Percentiles rank a stretch among this genome's conserved stretches.
Conservation (phyloP, 2,113 vertebrate species). For the Acrocephalus kingi region DNA sequence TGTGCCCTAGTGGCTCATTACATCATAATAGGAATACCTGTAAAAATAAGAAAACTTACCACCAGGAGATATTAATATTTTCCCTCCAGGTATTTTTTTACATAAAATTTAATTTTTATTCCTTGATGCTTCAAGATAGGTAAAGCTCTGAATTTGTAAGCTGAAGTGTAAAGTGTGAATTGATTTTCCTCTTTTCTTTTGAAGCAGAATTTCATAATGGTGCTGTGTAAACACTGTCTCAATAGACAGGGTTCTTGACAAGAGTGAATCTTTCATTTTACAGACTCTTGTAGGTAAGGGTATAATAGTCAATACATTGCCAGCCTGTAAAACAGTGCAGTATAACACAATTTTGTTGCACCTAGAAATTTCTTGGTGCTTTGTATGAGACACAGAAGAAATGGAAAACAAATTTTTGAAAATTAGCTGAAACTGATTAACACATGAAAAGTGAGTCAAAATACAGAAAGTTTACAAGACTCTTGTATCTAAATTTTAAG, state of each 20-base stretch:
- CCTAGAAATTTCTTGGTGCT: not conserved
- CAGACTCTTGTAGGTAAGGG: not conserved
- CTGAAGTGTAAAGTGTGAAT: not conserved
- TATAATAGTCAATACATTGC: not conserved
- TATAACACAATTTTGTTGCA: not conserved
- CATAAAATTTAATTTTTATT: not conserved
- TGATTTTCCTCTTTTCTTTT: slow-evolving; percentile 13
- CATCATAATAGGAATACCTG: not conserved
- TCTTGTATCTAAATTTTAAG: not conserved
- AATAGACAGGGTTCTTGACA: not conserved
- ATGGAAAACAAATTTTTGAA: not conserved
- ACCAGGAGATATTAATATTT: not conserved
- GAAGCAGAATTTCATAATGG: not conserved
- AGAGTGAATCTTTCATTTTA: not conserved
- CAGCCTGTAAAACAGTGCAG: not conserved
- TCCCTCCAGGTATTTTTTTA: not conserved
- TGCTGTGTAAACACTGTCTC: not conserved
- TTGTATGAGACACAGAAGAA: slow-evolving; percentile 6
- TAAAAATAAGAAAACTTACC: not conserved
- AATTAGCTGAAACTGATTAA: not conserved
- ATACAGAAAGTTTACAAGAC: not conserved
- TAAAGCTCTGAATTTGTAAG: not conserved
- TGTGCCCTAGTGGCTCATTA: not conserved
- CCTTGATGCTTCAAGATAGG: not conserved
- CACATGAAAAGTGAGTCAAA: not conserved